Conservation (phyloP, 2,888 invertebrate genomes). For the Trichogramma dendrolimi region DNA sequence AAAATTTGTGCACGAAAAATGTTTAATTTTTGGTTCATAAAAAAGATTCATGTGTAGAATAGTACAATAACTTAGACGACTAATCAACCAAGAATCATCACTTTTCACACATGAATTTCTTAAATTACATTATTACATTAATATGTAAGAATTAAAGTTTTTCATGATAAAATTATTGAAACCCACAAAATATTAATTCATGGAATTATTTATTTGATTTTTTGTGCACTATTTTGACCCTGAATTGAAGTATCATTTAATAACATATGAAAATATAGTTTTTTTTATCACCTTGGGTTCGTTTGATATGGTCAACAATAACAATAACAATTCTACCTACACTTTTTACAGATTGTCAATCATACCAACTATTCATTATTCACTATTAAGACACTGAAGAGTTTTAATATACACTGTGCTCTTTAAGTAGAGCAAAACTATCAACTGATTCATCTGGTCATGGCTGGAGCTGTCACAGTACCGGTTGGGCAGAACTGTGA, state of each 20-base stretch:
- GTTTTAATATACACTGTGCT: constrained; percentile 20
- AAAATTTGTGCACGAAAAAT: too few species aligned
- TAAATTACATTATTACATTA: background rate
- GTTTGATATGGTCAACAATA: too few species aligned
- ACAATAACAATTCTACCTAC: too few species aligned
- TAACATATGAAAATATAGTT: background rate
- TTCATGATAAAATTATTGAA: too few species aligned
- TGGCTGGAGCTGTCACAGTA: constrained; percentile 52
- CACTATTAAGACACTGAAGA: background rate
- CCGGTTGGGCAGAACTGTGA: constrained; percentile 67
- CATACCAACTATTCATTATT: background rate
- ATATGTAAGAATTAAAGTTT: too few species aligned
- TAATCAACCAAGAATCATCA: constrained; percentile 4
- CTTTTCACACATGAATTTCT: constrained; percentile 18
- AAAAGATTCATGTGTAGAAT: too few species aligned
- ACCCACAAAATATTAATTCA: background rate
- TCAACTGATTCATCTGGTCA: constrained; percentile 15
- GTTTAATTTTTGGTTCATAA: too few species aligned
- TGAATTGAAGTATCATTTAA: background rate
- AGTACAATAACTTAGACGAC: too few species aligned
- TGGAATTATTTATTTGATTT: background rate
- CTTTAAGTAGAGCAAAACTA: constrained; percentile 3
- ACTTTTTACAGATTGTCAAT: too few species aligned
- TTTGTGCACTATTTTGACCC: background rate
- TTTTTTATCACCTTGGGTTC: too few species aligned